These are phyloP conservation scores for Cotesia typhae DNA, from an alignment of 1,140 invertebrate species.

Conservation along the genomic window DNA sequence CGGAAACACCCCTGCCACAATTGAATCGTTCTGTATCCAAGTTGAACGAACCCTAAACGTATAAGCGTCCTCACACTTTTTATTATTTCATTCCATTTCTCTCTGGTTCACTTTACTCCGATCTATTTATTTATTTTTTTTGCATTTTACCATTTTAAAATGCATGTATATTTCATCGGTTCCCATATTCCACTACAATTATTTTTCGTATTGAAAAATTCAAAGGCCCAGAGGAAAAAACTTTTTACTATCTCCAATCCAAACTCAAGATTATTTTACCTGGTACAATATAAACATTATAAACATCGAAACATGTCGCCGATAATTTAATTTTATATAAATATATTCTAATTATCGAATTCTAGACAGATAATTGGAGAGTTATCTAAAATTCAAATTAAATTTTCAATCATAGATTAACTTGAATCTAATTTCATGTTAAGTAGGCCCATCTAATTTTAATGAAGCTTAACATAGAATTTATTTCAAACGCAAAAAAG, in stretches of 20 bases:
- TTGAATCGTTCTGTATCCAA: constrained; percentile 39
- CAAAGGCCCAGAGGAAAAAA: background rate
- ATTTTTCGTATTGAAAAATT: background rate
- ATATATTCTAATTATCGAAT: too few relatives aligned
- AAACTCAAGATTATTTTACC: background rate
- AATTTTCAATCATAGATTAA: too few relatives aligned
- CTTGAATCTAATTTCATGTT: too few relatives aligned
- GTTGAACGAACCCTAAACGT: constrained; percentile 26
- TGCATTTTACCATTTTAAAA: background rate
- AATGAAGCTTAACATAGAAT: too few relatives aligned
- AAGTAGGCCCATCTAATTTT: too few relatives aligned
- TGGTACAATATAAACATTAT: too few relatives aligned
- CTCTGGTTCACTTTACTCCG: background rate
- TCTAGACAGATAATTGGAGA: too few relatives aligned
- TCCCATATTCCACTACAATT: constrained; percentile 14
- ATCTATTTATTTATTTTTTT: background rate
- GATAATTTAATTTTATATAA: too few relatives aligned
- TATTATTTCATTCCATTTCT: constrained; percentile 6
- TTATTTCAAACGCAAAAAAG: too few relatives aligned
- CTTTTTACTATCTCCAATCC: background rate
- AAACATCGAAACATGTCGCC: too few relatives aligned
- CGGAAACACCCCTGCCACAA: constrained; percentile 36
- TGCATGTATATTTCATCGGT: constrained; percentile 7
- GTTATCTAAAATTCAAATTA: too few relatives aligned
- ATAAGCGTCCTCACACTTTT: constrained; percentile 9